Conservation (phyloP, 2,888 invertebrate species). For the Drosophila birchii region DNA sequence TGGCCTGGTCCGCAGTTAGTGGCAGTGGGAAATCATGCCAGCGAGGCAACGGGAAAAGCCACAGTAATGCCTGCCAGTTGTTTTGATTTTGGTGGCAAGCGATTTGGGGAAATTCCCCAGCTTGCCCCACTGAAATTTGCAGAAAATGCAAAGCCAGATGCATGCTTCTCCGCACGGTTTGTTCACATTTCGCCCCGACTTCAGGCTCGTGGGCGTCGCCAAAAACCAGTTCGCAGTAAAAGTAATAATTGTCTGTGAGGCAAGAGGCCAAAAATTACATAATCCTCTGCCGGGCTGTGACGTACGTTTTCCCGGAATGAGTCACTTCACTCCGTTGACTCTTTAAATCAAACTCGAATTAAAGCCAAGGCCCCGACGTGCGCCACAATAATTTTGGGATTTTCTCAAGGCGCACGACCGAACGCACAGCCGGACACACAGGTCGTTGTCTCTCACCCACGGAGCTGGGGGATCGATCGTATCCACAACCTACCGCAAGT, state of each 20-base stretch:
- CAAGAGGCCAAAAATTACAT: conserved; percentile 67
- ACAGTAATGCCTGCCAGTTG: conserved; percentile 22
- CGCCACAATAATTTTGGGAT: conserved; percentile 76
- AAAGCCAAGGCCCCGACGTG: conserved; percentile 76
- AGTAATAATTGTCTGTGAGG: conserved; percentile 69
- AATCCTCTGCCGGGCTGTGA: conserved; percentile 60
- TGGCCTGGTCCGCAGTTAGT: conserved; percentile 10
- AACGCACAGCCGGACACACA: conserved; percentile 39
- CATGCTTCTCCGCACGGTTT: conserved; percentile 46
- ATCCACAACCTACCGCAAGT: conserved; percentile 77
- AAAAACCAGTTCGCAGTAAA: conserved; percentile 75
- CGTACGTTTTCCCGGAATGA: conserved; percentile 77
- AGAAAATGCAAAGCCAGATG: not conserved
- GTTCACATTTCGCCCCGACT: conserved; percentile 75
- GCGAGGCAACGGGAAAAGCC: conserved; percentile 48
- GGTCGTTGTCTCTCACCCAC: conserved; percentile 73
- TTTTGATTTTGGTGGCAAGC: conserved; percentile 30
- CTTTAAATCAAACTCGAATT: conserved; percentile 78
- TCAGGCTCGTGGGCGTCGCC: conserved; percentile 55
- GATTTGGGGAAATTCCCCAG: conserved; percentile 24
- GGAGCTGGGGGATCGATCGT: conserved; percentile 48
- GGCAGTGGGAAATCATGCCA: conserved; percentile 22
- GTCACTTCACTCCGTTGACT: conserved; percentile 57
- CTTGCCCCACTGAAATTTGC: conserved; percentile 23
- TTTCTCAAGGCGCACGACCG: conserved; percentile 74